These are phyloP conservation scores for Spinibarbus caldwelli DNA, from an alignment of 2,797 vertebrate species.

Conservation along the genomic window DNA sequence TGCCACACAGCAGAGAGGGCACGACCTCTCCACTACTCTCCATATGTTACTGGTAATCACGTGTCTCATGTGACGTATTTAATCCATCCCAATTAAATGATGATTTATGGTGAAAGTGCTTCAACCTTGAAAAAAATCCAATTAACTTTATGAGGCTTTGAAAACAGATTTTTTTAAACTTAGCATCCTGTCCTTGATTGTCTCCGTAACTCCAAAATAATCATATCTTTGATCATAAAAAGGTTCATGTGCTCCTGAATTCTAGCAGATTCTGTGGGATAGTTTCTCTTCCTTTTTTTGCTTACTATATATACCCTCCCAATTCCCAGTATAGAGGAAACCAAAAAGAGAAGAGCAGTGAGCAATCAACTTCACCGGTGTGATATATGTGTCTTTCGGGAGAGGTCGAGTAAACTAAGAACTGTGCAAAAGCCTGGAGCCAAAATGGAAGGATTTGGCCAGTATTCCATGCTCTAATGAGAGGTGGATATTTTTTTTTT, in stretches of 20 bases:
- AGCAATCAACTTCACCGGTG: background rate
- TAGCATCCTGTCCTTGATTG: background rate
- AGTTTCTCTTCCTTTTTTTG: background rate
- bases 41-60: conserved; percentile 8
- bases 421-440: conserved; percentile 35
- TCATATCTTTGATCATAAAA: background rate
- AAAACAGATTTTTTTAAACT: background rate
- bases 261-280: background rate
- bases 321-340: background rate
- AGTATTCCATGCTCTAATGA: conserved; percentile 48
- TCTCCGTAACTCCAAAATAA: background rate
- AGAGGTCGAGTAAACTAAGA: conserved; percentile 33
- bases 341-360: background rate
- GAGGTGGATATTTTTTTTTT: conserved; percentile 8
- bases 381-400: conserved; percentile 46
- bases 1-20: background rate
- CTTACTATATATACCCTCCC: background rate
- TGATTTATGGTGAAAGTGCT: conserved; percentile 24
- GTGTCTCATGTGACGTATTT: background rate
- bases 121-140: background rate
- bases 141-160: background rate
- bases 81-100: background rate
- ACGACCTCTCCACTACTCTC: background rate
- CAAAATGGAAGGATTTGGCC: conserved; percentile 35
- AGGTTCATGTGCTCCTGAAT: background rate